Evolutionary conservation across 2,113 vertebrate species (phyloP).

Genomic region (Arothron firmamentum): DNA sequence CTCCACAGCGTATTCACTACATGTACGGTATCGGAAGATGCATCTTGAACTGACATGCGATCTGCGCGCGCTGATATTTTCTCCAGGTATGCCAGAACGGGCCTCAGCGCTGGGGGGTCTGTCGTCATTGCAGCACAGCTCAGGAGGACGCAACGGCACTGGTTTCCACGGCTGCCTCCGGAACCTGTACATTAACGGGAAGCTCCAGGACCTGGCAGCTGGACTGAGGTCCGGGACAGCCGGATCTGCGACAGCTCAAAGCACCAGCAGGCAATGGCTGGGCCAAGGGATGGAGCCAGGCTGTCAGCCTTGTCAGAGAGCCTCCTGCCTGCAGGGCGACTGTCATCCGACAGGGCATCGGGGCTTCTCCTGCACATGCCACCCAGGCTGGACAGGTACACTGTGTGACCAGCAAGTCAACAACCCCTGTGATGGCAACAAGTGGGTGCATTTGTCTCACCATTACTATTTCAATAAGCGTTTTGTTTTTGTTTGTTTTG

Average conservation of each 20-base stretch:
- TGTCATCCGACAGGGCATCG: slow-evolving; percentile 86
- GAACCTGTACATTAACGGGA: slow-evolving; percentile 90
- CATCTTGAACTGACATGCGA: too few species aligned
- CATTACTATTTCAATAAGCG: background rate
- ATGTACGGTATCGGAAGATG: too few species aligned
- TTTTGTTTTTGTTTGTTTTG: background rate
- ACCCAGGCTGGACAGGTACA: slow-evolving; percentile 87
- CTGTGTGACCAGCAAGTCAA: slow-evolving; percentile 90
- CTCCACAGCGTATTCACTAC: background rate
- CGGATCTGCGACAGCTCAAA: slow-evolving; percentile 30
- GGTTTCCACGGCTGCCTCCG: slow-evolving; percentile 95
- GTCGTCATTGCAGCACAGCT: slow-evolving; percentile 83
- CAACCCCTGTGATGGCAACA: slow-evolving; percentile 93
- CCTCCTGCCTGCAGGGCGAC: slow-evolving; percentile 85
- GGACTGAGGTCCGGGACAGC: slow-evolving; percentile 80
- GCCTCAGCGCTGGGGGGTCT: slow-evolving; percentile 58
- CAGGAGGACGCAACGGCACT: slow-evolving; percentile 85
- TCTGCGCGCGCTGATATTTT: too few species aligned
- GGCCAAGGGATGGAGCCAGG: slow-evolving; percentile 91
- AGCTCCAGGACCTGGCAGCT: slow-evolving; percentile 89
- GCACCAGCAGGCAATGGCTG: slow-evolving; percentile 73
- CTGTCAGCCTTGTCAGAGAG: slow-evolving; percentile 91
- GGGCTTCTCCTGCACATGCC: slow-evolving; percentile 90
- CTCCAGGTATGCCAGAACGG: slow-evolving; percentile 86
- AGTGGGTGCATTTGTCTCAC: slow-evolving; percentile 76